phyloP scores from a whole-genome alignment of 2,113 vertebrate species.

The Melanocharis versteri region DNA sequence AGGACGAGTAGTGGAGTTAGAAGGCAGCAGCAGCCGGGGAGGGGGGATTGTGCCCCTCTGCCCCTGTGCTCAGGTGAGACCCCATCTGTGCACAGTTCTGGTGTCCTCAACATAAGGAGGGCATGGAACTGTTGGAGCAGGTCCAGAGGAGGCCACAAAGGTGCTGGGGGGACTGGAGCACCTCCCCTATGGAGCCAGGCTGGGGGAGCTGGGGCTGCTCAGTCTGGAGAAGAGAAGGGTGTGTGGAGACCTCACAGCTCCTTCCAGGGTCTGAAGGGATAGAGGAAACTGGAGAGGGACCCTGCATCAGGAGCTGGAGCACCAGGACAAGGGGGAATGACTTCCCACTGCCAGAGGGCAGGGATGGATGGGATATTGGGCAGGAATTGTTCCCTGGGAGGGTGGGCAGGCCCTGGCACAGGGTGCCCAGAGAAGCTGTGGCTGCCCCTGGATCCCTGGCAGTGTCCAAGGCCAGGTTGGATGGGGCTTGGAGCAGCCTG shows the following conservation, averaged over 20 bases:
- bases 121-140: neutral
- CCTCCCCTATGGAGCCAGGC: neutral
- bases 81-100: neutral
- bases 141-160: neutral
- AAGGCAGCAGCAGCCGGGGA: neutral
- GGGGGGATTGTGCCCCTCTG: neutral
- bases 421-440: neutral
- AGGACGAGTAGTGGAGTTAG: neutral
- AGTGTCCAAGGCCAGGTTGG: neutral
- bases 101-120: neutral
- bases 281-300: neutral
- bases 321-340: neutral
- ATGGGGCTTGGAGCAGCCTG: neutral
- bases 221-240: neutral
- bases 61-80: neutral
- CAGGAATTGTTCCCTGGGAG: neutral
- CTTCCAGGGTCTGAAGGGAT: neutral
- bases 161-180: neutral
- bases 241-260: neutral
- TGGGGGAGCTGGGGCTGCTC: neutral
- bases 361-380: rapidly evolving
- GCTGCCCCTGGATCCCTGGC: neutral
- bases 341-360: rapidly evolving
- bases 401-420: neutral
- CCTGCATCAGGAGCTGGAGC: rapidly evolving